These are phyloP conservation scores for Phalacrocorax pelagicus DNA, from an alignment of 2,113 vertebrate genomes.

Conservation along the genomic window DNA sequence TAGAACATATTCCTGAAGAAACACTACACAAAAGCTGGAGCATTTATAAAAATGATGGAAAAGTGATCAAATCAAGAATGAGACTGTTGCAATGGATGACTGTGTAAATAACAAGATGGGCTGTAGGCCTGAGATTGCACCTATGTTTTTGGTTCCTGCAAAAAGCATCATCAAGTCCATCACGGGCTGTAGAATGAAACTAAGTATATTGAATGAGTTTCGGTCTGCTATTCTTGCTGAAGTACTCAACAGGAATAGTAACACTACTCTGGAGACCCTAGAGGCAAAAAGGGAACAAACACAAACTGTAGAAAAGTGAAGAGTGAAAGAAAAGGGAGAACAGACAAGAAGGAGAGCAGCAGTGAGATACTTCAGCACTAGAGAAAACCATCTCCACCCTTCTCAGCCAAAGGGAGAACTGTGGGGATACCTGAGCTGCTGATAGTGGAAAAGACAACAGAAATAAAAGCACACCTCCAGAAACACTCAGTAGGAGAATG, in stretches of 20 bases:
- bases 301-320: not conserved
- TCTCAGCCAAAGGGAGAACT: constrained; percentile 14
- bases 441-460: not conserved
- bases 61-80: not conserved
- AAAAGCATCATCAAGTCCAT: not conserved
- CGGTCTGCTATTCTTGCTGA: not conserved
- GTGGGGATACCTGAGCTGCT: not conserved
- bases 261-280: not conserved
- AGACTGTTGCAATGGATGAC: not conserved
- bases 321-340: not conserved
- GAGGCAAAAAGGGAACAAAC: not conserved
- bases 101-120: not conserved
- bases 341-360: not conserved
- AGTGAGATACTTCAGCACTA: not conserved
- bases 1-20: not conserved
- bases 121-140: not conserved
- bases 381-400: not conserved
- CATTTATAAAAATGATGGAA: not conserved
- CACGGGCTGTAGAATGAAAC: not conserved
- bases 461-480: not conserved
- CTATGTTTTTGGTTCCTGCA: not conserved
- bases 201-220: not conserved
- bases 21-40: not conserved
- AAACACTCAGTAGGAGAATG: not conserved
- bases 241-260: not conserved